Evolutionary conservation across 2,113 vertebrate genomes (phyloP), one percentile per base, ranked within the genome.

Genomic region (Parotia lawesii): DNA sequence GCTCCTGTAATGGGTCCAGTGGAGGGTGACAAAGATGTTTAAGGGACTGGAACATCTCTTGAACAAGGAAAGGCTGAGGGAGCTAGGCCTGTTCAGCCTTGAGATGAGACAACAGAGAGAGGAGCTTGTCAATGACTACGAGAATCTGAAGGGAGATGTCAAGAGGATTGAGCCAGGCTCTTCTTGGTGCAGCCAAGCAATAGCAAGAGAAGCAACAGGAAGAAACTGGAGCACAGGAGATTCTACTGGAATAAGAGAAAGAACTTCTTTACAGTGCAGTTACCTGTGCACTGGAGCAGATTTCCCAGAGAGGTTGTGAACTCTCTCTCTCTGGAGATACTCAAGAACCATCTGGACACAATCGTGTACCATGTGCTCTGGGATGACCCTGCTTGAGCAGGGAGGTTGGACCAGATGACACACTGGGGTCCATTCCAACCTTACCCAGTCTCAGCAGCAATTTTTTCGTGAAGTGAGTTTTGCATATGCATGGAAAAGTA

Each of bases 141-240:
- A 37, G 15, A 58, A 37, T 24, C 8, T 65, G 51, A 65, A 73
- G 19, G 6, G 11, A 37, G 18, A 19, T 20, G 2, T 28, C 15
- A 44, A n/a, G 33, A 58, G 18, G 12, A 51, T 29, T 15, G 11
- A 58, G 7, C 15, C 37, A 58, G 44, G 10, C 33, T 33, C 18
- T 21, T 62, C 16, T 44, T 33, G 14, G 37, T 58, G 9, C 14
- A 33, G 10, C 10, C 23, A 58, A n/a, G 37, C 5, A 73, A 44
- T 3, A 44, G 27, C 27, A 24, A 9, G 8, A 65, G 58, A 57
- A 42, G 11, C 31, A 50, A 24, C 12, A 15, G 50, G 37, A 5
- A 42, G 51, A 65, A 65, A 24, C 5, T 24, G 20, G 10, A 0
- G 0, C 28, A 33, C 23, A 65, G 12, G 12, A 44, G 11, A 27